These are phyloP conservation scores for Carposina sasakii DNA, from an alignment of 1,140 invertebrate genomes.

Conservation along the genomic window DNA sequence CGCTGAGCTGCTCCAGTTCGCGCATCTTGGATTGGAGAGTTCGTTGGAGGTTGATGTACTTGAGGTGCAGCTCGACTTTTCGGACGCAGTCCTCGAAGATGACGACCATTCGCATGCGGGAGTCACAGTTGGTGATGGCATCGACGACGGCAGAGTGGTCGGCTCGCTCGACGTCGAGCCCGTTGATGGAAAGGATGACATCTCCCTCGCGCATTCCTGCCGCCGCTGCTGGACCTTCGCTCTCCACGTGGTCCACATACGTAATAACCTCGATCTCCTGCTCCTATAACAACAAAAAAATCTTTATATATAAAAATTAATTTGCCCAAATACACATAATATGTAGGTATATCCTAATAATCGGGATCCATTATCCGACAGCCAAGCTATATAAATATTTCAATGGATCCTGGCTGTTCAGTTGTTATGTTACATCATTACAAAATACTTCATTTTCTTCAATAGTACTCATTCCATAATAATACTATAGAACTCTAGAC, in stretches of 20 bases:
- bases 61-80: conserved; percentile 93
- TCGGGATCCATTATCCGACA: too few species aligned
- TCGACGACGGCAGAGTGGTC: conserved; percentile 93
- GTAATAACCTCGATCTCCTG: conserved; percentile 94
- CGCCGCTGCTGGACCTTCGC: conserved; percentile 89
- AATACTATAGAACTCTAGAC: too few species aligned
- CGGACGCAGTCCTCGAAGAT: conserved; percentile 95
- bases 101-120: conserved; percentile 94
- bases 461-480: too few species aligned
- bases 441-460: too few species aligned
- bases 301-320: too few species aligned
- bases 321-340: too few species aligned
- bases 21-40: conserved; percentile 88
- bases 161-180: conserved; percentile 91
- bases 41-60: conserved; percentile 90
- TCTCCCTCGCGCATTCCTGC: conserved; percentile 96
- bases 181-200: conserved; percentile 95
- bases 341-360: too few species aligned
- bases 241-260: conserved; percentile 96
- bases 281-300: conserved; percentile 47
- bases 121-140: conserved; percentile 92
- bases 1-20: conserved; percentile 87
- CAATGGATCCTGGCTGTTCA: too few species aligned
- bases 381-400: too few species aligned
- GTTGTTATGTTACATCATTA: too few species aligned